A percentile compares a stretch with the other conserved stretches of the same genome.
Conservation (phyloP, 2,888 invertebrate species). For the Myathropa florea region DNA sequence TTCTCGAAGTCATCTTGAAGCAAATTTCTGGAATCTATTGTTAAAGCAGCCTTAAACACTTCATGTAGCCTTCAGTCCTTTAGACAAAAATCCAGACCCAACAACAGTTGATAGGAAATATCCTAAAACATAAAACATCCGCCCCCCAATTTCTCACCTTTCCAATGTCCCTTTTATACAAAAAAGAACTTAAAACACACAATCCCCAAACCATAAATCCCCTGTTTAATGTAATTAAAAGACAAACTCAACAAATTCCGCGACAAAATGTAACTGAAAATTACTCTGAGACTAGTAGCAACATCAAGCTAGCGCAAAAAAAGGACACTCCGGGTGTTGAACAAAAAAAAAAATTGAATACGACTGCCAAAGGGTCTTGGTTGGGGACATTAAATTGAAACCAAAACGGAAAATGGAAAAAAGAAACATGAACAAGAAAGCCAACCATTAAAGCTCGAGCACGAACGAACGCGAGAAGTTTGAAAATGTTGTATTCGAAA, state of each 20-base stretch:
- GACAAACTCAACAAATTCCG: conserved; percentile 34
- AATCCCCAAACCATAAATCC: conserved; percentile 22
- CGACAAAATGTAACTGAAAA: conserved; percentile 18
- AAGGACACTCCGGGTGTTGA: neutral
- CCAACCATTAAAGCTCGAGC: conserved; percentile 60
- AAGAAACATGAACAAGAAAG: conserved; percentile 30
- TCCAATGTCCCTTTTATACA: neutral
- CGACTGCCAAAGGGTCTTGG: neutral
- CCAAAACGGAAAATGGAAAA: neutral
- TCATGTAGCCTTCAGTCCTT: no score
- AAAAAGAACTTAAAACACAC: neutral
- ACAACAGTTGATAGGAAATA: neutral
- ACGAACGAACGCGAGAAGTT: conserved; percentile 39
- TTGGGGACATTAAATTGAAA: conserved; percentile 9
- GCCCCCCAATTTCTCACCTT: neutral
- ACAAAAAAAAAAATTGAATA: conserved; percentile 11
- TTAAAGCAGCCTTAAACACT: no score
- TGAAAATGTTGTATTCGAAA: conserved; percentile 69
- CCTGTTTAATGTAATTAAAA: conserved; percentile 46
- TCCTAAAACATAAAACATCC: neutral
- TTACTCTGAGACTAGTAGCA: conserved; percentile 5
- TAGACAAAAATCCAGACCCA: neutral
- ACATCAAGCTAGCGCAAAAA: conserved; percentile 2
- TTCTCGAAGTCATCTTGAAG: no score
- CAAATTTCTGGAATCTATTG: no score